Percentiles rank a stretch among this genome's conserved stretches.
phyloP scores from a whole-genome alignment of 2,113 vertebrate species.

The Eira barbara region DNA sequence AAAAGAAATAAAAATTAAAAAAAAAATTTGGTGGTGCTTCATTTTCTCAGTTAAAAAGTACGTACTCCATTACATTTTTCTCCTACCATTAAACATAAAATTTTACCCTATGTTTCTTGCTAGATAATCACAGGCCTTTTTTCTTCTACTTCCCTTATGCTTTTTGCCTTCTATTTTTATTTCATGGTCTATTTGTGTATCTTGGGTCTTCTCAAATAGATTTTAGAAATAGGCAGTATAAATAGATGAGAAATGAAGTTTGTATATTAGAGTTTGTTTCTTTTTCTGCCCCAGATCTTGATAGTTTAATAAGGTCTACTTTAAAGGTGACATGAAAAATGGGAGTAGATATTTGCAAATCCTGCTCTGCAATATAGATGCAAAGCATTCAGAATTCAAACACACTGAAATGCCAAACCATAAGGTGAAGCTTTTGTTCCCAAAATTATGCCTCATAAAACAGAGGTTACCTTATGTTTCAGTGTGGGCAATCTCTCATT shows the following conservation, averaged over 20 bases:
- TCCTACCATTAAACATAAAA: not conserved
- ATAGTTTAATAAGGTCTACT: not conserved
- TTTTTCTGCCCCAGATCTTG: not conserved
- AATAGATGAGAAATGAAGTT: not conserved
- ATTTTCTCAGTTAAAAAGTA: not conserved
- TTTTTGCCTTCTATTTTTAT: not conserved
- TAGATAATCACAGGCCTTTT: not conserved
- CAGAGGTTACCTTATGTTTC: too few species aligned
- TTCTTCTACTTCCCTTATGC: not conserved
- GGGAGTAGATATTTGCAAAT: not conserved
- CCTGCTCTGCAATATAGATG: not conserved
- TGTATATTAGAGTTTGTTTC: not conserved
- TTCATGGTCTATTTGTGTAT: not conserved
- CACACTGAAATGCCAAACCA: fast-evolving
- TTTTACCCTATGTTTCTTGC: not conserved
- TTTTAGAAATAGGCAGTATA: not conserved
- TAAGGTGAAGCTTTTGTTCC: not conserved
- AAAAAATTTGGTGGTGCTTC: not conserved
- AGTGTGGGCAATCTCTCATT: not conserved
- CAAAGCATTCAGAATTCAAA: not conserved
- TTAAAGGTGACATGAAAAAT: not conserved
- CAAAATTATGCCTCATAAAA: not conserved
- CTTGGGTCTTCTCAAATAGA: not conserved
- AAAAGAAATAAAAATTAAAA: too few species aligned
- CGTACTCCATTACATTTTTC: not conserved